A percentile compares a stretch with the other conserved stretches of the same genome.
Conservation (phyloP, 1,140 invertebrate species). For the Lerema accius region DNA sequence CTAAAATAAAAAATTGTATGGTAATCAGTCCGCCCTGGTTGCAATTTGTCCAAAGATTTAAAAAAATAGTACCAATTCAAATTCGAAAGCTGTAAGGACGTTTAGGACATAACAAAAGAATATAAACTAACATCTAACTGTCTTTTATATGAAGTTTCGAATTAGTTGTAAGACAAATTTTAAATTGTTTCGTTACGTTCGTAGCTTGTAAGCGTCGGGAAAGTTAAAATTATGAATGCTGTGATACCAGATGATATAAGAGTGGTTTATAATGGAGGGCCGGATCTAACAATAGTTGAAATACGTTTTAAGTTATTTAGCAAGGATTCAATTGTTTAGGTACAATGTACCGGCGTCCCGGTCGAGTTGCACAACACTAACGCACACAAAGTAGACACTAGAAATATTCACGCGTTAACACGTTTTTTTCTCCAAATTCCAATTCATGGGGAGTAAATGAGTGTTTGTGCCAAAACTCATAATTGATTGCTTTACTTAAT, state of each 20-base stretch:
- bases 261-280: constrained; percentile 45
- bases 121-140: background rate
- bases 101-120: no score
- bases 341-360: background rate
- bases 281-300: constrained; percentile 19
- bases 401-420: constrained; percentile 12
- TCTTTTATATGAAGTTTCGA: constrained; percentile 50
- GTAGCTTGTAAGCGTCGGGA: constrained; percentile 64
- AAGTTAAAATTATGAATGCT: constrained; percentile 60
- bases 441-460: constrained; percentile 34
- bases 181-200: constrained; percentile 50
- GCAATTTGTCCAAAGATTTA: no score
- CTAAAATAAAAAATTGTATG: no score
- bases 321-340: no score
- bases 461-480: constrained; percentile 64
- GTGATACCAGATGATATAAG: constrained; percentile 72
- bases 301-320: background rate
- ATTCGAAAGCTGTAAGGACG: no score
- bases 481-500: constrained; percentile 51
- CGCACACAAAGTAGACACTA: constrained; percentile 27
- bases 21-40: constrained; percentile 16
- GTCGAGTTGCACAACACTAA: constrained; percentile 20
- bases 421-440: constrained; percentile 23
- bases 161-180: constrained; percentile 61
- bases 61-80: no score